These are phyloP conservation scores for Neolamprologus sp. DNA, from an alignment of 2,113 vertebrate species.

Conservation along the genomic window DNA sequence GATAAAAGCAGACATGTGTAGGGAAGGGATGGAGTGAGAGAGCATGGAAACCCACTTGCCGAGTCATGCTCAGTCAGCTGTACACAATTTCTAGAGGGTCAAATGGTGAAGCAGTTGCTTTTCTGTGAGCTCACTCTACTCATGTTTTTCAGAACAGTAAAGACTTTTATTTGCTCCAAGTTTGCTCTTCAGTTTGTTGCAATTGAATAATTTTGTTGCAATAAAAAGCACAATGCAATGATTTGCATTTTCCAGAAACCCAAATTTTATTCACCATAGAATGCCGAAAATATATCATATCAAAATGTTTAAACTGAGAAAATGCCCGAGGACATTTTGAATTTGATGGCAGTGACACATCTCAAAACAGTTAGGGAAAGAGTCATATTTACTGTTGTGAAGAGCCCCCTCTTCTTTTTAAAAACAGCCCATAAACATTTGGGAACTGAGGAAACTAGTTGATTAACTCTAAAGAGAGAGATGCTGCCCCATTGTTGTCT, in stretches of 20 bases:
- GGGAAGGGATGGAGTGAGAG: background rate
- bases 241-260: background rate
- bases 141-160: background rate
- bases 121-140: background rate
- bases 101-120: constrained; percentile 2
- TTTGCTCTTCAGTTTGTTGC: background rate
- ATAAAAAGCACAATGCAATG: background rate
- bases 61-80: constrained; percentile 27
- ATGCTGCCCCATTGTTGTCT: background rate
- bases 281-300: background rate
- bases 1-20: background rate
- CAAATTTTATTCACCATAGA: background rate
- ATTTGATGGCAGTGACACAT: background rate
- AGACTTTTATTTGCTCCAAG: background rate
- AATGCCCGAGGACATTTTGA: background rate
- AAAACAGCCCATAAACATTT: background rate
- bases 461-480: background rate
- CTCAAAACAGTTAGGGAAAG: background rate
- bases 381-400: background rate
- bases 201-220: background rate
- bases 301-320: background rate
- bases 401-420: background rate
- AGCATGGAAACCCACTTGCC: constrained; percentile 38
- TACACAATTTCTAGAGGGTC: constrained; percentile 2
- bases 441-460: background rate